These are phyloP conservation scores for Tuta absoluta DNA, from an alignment of 2,888 invertebrate genomes.

Conservation along the genomic window DNA sequence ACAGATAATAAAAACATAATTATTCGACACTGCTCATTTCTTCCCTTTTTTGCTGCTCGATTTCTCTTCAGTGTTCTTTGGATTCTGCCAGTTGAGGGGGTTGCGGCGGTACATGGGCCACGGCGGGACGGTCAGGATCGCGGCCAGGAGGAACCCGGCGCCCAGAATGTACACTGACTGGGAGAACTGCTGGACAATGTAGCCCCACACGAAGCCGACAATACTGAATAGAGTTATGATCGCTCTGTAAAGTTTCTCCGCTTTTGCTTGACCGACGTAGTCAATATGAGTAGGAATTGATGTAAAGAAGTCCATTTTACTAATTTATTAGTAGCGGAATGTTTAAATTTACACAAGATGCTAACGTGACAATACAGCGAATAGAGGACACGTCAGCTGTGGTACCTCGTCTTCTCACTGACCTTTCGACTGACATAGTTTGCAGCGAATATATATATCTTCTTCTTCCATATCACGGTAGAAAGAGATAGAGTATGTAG, in stretches of 20 bases:
- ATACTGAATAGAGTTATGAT: conserved; percentile 95
- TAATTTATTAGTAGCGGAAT: conserved; percentile 11
- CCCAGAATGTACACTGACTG: conserved; percentile 96
- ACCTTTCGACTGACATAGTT: neutral
- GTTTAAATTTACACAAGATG: conserved; percentile 5
- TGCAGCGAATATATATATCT: neutral
- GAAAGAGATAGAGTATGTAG: neutral
- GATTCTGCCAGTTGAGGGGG: conserved; percentile 94
- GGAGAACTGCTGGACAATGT: conserved; percentile 96
- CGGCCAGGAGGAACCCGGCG: conserved; percentile 93
- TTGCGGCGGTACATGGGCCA: conserved; percentile 97
- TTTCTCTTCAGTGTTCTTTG: conserved; percentile 73
- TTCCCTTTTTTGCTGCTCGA: conserved; percentile 80
- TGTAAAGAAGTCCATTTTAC: conserved; percentile 73
- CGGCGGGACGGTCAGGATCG: conserved; percentile 94
- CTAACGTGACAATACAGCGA: conserved; percentile 19
- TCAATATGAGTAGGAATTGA: conserved; percentile 83
- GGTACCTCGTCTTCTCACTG: conserved; percentile 5
- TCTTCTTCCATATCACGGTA: neutral
- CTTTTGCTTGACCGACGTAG: conserved; percentile 94
- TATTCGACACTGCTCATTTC: conserved; percentile 46
- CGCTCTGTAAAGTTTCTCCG: conserved; percentile 93
- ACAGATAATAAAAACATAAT: conserved; percentile 21
- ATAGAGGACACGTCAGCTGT: conserved; percentile 26
- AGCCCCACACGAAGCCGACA: conserved; percentile 95